These are phyloP conservation scores for Andrena bucephala DNA, from an alignment of 2,888 invertebrate genomes.

Conservation along the genomic window DNA sequence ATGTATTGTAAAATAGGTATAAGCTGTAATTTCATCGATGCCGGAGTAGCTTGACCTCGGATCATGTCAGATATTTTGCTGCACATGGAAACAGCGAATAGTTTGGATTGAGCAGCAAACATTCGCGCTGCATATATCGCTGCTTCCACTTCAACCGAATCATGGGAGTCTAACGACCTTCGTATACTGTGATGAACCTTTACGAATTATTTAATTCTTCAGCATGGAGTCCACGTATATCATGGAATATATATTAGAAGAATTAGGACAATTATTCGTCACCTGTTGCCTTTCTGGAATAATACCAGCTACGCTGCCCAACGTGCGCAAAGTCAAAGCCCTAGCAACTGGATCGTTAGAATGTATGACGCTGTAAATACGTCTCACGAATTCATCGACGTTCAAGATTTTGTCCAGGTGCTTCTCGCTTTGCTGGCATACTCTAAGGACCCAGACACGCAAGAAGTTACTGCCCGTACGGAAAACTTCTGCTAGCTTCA, in stretches of 20 bases:
- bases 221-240: not conserved
- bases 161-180: constrained; percentile 96
- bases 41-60: constrained; percentile 95
- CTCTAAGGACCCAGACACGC: constrained; percentile 95
- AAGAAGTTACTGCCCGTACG: constrained; percentile 96
- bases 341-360: constrained; percentile 98
- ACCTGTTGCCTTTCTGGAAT: constrained; percentile 96
- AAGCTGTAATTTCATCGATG: constrained; percentile 95
- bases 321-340: constrained; percentile 94
- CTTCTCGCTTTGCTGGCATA: constrained; percentile 97
- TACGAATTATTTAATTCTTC: constrained; percentile 84
- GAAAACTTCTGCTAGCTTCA: constrained; percentile 98
- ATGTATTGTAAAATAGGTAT: constrained; percentile 97
- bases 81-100: constrained; percentile 98
- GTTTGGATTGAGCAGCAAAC: constrained; percentile 97
- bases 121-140: constrained; percentile 97
- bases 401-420: constrained; percentile 98
- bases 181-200: constrained; percentile 96
- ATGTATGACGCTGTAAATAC: constrained; percentile 97
- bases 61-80: constrained; percentile 98
- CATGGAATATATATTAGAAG: not conserved
- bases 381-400: constrained; percentile 96
- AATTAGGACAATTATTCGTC: constrained; percentile 14
- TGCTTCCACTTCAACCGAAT: constrained; percentile 97
- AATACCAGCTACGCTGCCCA: constrained; percentile 96